Conservation (phyloP, 2,113 vertebrate genomes). For the Formicarius rufipectus region DNA sequence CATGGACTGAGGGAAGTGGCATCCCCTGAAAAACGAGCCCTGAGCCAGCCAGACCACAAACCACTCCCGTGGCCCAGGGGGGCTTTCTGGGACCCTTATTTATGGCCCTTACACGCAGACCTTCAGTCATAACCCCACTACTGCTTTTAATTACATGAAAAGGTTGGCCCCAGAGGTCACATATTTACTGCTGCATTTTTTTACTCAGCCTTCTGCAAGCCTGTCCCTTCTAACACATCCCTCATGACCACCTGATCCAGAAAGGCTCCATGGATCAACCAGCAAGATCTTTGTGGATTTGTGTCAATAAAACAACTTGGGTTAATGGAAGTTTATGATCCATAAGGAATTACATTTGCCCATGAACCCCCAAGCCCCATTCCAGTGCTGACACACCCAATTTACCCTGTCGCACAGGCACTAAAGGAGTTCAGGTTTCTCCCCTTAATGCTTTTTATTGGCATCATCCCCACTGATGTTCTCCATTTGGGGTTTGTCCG, state of each 20-base stretch:
- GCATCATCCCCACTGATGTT: neutral
- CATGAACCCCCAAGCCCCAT: neutral
- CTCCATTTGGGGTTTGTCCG: neutral
- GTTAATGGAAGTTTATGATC: no score
- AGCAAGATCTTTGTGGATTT: neutral
- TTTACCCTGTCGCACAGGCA: neutral
- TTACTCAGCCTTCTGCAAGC: neutral
- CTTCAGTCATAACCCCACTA: neutral
- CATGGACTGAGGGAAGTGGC: neutral
- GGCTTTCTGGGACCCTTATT: neutral
- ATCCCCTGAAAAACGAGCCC: neutral
- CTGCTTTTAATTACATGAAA: neutral
- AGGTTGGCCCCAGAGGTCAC: neutral
- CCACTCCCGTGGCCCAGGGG: neutral
- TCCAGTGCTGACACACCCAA: accelerated
- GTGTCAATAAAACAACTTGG: neutral
- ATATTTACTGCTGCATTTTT: neutral
- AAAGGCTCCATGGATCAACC: neutral
- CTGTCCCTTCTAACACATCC: neutral
- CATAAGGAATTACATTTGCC: neutral
- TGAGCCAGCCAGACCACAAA: neutral
- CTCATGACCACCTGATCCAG: no score
- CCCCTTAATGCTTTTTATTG: neutral
- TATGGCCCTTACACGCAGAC: neutral
- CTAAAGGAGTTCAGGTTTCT: no score